Base-by-base conservation (phyloP, 2,888 invertebrate species). In the Eupeodes luniger region DNA sequence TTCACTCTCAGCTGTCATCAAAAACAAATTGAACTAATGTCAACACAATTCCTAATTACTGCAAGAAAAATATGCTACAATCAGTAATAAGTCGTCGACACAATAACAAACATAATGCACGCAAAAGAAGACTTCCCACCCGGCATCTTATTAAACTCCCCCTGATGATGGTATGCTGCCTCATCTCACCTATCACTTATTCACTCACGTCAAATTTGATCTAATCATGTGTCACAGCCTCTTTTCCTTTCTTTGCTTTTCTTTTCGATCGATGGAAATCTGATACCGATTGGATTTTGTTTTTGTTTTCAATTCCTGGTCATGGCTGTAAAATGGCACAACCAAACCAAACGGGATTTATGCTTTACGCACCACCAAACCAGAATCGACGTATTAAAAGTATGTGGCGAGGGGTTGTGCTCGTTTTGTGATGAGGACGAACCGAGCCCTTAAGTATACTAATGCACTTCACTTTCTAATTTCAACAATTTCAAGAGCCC, bases 141-240 rank as follows among this genome's bases (percentile, higher is more conserved):
- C 44, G 34, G 66, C 36, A 27, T 16, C 34, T 4, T 55, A 69
- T 34, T 16, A 16, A 62, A 9, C 36, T 10, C 44, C 49, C 67
- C 19, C 76, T 16, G 27, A 27, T 27, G 27, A 27, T 27, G 27
- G 11, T 67, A 53, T 47, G 49, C 47, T 66, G 62, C 67, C 0
- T 40, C 72, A 80, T 77, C 77, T 75, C 85, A 85, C 81, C 81
- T 78, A 84, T 88, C 87, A 88, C 85, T 81, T 81, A 78, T 49
- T 72, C 74, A 66, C 57, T 84, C 88, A 84, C 62, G 88, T 88
- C 85, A 85, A 78, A 85, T 88, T 88, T 88, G 88, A 88, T 88
- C 88, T 88, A 88, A 88, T 88, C 88, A 88, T 81, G 66, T 88
- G 88, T 88, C 88, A 85, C 88, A 81, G 87, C 87, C 84, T 67